phyloP scores from a whole-genome alignment of 2,113 vertebrate genomes.

The Urocynchramus pylzowi region DNA sequence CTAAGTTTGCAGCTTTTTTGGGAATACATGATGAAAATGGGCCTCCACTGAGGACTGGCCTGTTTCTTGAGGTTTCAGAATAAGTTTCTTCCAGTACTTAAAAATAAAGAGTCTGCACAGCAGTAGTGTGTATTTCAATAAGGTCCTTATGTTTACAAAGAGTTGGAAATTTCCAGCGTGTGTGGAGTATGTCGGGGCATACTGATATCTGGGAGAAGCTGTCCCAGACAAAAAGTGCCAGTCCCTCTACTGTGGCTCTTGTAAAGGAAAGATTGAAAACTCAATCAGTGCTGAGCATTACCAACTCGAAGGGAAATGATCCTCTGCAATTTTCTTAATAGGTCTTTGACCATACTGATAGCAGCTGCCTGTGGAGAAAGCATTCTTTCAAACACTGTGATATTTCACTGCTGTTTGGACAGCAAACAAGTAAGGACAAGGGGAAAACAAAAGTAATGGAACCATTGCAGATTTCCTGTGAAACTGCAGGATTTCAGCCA shows the following conservation, averaged over 20 bases:
- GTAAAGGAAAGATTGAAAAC: not conserved
- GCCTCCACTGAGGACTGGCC: not conserved
- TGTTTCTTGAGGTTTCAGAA: not conserved
- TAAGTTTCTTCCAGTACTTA: not conserved
- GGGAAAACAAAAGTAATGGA: not conserved
- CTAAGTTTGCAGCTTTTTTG: not conserved
- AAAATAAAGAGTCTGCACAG: not conserved
- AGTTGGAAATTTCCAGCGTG: not conserved
- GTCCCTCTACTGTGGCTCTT: not conserved
- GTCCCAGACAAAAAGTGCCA: not conserved
- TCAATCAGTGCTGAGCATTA: not conserved
- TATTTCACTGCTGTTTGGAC: not conserved
- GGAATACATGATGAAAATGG: not conserved
- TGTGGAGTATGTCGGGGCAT: not conserved
- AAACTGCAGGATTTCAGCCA: not conserved
- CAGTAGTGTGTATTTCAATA: not conserved
- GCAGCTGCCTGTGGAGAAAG: not conserved
- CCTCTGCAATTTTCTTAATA: conserved; percentile 24
- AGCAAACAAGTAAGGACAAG: not conserved
- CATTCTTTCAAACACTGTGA: not conserved
- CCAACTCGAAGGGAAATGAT: not conserved
- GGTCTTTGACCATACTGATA: conserved; percentile 13
- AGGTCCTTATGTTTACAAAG: not conserved
- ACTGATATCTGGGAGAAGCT: not conserved
- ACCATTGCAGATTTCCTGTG: not conserved